Evolutionary conservation across 2,797 vertebrate species (phyloP), one percentile per base, ranked within the genome.

Genomic region (Xiphorhynchus erythropygius): DNA sequence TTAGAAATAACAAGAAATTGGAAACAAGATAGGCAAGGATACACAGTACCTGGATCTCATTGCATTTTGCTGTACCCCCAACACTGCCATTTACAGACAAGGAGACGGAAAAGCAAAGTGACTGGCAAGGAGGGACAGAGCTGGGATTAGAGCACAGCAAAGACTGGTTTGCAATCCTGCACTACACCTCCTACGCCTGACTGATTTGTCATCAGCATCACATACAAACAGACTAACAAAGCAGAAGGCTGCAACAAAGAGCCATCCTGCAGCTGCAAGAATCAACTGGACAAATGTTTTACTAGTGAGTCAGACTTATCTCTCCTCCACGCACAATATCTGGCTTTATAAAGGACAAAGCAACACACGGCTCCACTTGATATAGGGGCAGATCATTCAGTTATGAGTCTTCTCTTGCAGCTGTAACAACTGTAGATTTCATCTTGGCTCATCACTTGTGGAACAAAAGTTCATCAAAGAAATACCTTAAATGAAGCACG

Each of bases 221-320:
- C 91, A 91, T 93, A 81, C 65, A 79, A 69, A 70, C 70, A 89
- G 50, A 50, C 41, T 79, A 94, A 65, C 75, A 83, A 82, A 75
- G 73, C 84, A 81, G 47, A 73, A 82, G 39, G 39, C 52, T 86
- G 84, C 74, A 92, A 91, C 62, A 83, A 93, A 93, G 80, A 91
- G 57, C 30, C 71, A 74, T 65, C 39, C 67, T 73, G 93, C 95
- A 96, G 80, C 89, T 96, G 93, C 4, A 8, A 90, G 59, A 86
- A 67, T 77, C 85, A 88, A 94, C 69, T 93, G 95, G 95, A 95
- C 94, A 94, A 50, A 82, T 93, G 79, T 84, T 90, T 96, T 68
- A 79, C 60, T 84, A 91, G 53, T 84, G 85, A 96, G 83, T 97
- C 94, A 96, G 83, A 84, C 57, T 53, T 53, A 63, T 86, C 77